Evolutionary conservation across 2,888 invertebrate genomes (phyloP), one percentile per base, ranked within the genome.

Genomic region (Tromatobia lineatoria): DNA sequence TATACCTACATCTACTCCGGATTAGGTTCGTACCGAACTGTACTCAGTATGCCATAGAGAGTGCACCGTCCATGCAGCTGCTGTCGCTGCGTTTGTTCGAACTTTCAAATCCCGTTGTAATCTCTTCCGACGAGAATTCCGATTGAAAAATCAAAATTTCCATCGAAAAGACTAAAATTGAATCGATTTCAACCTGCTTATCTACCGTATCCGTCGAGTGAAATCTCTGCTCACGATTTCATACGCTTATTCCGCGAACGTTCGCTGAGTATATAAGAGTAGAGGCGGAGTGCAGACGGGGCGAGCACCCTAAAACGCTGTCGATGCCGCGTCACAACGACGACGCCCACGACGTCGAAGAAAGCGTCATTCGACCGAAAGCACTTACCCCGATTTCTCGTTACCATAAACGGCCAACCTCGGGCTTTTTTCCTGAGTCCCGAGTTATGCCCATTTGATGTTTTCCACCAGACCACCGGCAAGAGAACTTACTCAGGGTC

Each of bases 1-100:
- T 85, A 87, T 87, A 87, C 85, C 71, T 75, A 80, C 74, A 85
- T 82, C 80, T 79, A 81, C 54, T 85, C 79, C 85, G 88, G 88
- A 87, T 89, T 88, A 87, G 87, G 83, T 77, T 88, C 81, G 87
- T 87, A 89, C 85, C 87, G 83, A 78, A 64, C 70, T 80, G 70
- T 52, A 76, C 47, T 54, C 50, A 20, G 45, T 73, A 69, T 75
- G 18, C 42, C 29, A 15, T 67, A 50, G 66, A 83, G 38, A 71
- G 64, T 20, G 66, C 52, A 15, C 47, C 50, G 47, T 42, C 64
- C 57, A 25, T 45, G 77, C 80, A 84, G 61, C 64, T 67, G 66
- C 74, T 38, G 64, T 52, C 50, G 66, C 50, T 75, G 61, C 73
- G 52, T 73, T 64, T 64, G 64, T 75, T 75, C 66, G 70, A 76